Base-by-base conservation (phyloP, 2,113 vertebrate species). In the Corythoichthys intestinalis region DNA sequence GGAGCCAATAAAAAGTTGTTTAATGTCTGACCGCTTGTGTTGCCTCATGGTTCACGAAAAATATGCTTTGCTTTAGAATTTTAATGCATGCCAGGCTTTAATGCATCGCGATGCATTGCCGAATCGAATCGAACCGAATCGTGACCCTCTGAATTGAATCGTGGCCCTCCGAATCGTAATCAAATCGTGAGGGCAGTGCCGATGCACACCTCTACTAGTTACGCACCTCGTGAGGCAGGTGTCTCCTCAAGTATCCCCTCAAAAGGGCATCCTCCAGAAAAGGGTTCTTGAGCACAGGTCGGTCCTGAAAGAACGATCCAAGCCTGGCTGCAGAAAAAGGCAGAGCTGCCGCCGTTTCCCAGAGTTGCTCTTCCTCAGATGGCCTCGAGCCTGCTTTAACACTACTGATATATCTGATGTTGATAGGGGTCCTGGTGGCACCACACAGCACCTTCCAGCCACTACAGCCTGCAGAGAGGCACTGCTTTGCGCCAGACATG, bases 231-330 rank as follows among this genome's bases (percentile, higher is more conserved):
- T 85, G 49, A 1, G 92, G 91, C 37, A 93, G 82, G 71, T 90
- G 86, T 63, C 90, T 82, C 63, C 74, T 88, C 75, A 93, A 77
- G 80, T 94, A 95, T 56, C 81, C 87, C 79, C 12, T 81, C 48
- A 94, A 92, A 69, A 93, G 80, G 58, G 86, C 77, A 60, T 94
- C 94, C 70, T 94, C 92, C 61, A 92, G 65, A 76, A 91, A 93
- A 0, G 35, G 88, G 72, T 92, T 94, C 67, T 90, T 90, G 38
- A 88, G 73, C 59, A 83, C 38, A 0, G 93, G 92, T 34, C 61
- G 84, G 37, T 94, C 89, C 60, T 90, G 91, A 73, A 91, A 88
- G 76, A 94, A 93, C 2, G 64, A 69, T 11, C 92, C 91, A 0
- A 69, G 83, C 37, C 68, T 75, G 37, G 87, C 85, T 56, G 70